These are phyloP conservation scores for Pedionomus torquatus DNA, from an alignment of 2,113 vertebrate genomes.

Conservation along the genomic window DNA sequence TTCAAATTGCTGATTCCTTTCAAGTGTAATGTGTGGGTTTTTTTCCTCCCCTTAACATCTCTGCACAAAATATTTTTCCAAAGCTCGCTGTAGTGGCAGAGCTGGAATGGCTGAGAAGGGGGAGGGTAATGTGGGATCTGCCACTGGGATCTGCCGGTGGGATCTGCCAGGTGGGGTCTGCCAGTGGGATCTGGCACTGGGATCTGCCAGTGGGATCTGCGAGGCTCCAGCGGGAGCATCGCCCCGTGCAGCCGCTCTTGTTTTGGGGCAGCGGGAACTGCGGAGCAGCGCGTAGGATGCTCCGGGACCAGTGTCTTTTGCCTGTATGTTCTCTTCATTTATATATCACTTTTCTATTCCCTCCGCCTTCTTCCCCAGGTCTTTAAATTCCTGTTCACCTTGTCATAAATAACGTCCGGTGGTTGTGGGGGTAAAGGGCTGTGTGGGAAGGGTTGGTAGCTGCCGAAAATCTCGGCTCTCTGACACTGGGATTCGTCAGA, in stretches of 20 bases:
- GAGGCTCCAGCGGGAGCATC: not conserved
- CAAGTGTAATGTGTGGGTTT: not conserved
- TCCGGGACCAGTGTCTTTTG: rapidly evolving
- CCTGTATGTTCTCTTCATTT: rapidly evolving
- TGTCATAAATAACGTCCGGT: rapidly evolving
- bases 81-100: not conserved
- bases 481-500: not conserved
- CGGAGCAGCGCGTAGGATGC: not conserved
- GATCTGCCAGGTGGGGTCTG: too few species aligned
- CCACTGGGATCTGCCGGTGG: not conserved
- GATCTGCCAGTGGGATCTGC: not conserved
- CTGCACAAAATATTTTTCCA: not conserved
- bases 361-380: not conserved
- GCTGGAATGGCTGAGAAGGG: not conserved
- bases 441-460: not conserved
- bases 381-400: not conserved
- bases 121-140: not conserved
- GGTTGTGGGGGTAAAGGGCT: not conserved
- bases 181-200: too few species aligned
- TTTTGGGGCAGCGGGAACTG: not conserved
- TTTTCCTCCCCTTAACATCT: not conserved
- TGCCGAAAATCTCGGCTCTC: not conserved
- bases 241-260: rapidly evolving
- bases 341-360: not conserved
- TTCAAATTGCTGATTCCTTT: not conserved